Percentiles rank a stretch among this genome's conserved stretches.
Evolutionary conservation across 2,888 invertebrate genomes (phyloP).

Genomic region (Xanthorhoe designata): DNA sequence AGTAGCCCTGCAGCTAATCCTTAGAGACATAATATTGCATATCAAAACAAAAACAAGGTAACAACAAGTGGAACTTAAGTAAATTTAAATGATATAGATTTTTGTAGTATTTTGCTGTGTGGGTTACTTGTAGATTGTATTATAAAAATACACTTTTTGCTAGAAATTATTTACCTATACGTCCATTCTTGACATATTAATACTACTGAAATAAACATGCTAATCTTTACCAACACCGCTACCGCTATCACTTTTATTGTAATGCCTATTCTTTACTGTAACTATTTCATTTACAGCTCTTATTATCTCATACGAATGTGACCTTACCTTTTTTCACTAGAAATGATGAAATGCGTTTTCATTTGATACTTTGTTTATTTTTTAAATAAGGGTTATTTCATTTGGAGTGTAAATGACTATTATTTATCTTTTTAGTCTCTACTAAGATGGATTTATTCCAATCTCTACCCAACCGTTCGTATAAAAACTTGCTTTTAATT

Average conservation of each 20-base stretch:
- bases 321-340: not conserved
- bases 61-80: conserved; percentile 8
- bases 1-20: conserved; percentile 19
- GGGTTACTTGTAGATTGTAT: not conserved
- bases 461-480: conserved; percentile 6
- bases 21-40: conserved; percentile 19
- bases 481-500: not conserved
- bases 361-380: not conserved
- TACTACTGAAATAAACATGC: not conserved
- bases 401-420: conserved; percentile 2
- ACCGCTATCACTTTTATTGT: not conserved
- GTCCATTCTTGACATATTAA: not conserved
- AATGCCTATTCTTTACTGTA: conserved; percentile 1
- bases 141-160: not conserved
- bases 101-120: not conserved
- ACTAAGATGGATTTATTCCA: conserved; percentile 6
- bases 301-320: not conserved
- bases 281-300: not conserved
- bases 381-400: conserved; percentile 1
- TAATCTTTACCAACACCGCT: not conserved
- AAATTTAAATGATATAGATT: conserved; percentile 1
- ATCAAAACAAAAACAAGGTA: conserved; percentile 25
- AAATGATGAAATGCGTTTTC: not conserved
- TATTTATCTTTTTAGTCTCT: conserved; percentile 11
- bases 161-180: not conserved